phyloP scores from a whole-genome alignment of 2,113 vertebrate species.

The Myocastor coypus region DNA sequence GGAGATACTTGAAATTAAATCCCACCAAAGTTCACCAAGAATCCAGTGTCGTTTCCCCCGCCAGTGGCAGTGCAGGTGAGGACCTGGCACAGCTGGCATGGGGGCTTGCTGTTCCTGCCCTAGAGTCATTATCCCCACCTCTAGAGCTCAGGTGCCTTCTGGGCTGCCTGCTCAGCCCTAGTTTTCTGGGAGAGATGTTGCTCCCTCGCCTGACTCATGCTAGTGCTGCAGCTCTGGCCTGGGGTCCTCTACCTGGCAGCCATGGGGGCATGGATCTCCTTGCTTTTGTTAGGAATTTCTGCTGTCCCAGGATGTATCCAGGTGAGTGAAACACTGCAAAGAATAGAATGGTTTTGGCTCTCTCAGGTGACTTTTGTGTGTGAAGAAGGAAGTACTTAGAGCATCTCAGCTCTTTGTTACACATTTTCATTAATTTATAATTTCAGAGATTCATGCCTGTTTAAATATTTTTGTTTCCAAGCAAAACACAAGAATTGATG shows the following conservation, averaged over 20 bases:
- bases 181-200: neutral
- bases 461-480: neutral
- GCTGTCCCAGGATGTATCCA: too few species aligned
- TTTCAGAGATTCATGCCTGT: neutral
- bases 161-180: neutral
- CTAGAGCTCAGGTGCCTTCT: neutral
- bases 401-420: neutral
- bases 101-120: accelerated
- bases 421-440: neutral
- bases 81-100: too few species aligned
- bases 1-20: neutral
- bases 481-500: neutral
- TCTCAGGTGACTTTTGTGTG: neutral
- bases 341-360: neutral
- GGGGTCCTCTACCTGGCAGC: neutral
- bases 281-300: neutral
- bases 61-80: neutral
- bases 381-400: neutral
- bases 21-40: accelerated
- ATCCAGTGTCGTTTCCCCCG: neutral
- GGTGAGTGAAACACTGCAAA: neutral
- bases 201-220: neutral
- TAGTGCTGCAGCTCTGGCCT: neutral
- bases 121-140: neutral
- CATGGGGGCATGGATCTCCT: neutral